Conservation (phyloP, 64 coral and sea anemone species). For the Montipora foliosa region DNA sequence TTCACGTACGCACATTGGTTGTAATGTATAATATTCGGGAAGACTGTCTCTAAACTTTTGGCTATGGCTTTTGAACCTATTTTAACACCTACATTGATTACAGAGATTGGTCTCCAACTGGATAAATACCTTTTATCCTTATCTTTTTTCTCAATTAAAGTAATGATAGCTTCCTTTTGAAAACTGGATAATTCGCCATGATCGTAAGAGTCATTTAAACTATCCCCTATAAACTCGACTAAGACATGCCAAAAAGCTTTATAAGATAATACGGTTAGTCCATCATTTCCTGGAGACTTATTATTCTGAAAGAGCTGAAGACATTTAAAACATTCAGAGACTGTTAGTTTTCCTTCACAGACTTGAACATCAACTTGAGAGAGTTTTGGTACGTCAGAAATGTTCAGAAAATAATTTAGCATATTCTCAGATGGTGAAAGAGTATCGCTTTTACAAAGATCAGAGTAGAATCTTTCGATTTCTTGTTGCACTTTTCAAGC, state of each 20-base stretch:
- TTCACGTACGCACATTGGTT: too few species aligned
- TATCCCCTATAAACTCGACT: slow-evolving; percentile 1
- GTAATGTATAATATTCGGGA: too few species aligned
- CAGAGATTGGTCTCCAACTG: background rate
- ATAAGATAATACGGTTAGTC: slow-evolving; percentile 24
- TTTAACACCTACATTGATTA: background rate
- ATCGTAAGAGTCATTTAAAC: slow-evolving; percentile 23
- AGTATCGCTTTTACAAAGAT: slow-evolving; percentile 12
- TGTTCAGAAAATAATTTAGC: background rate
- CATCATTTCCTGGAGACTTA: slow-evolving; percentile 48
- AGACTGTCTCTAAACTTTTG: too few species aligned
- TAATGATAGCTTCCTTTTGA: slow-evolving; percentile 36
- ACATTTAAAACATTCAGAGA: slow-evolving; percentile 30
- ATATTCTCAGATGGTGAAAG: slow-evolving; percentile 1
- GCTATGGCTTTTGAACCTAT: too few species aligned
- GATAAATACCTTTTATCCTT: slow-evolving; percentile 7
- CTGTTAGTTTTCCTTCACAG: slow-evolving; percentile 39
- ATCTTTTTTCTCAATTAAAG: slow-evolving; percentile 27
- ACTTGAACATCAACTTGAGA: background rate
- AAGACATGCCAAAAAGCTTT: slow-evolving; percentile 28
- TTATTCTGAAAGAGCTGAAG: background rate
- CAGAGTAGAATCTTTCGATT: background rate
- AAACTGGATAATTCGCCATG: slow-evolving; percentile 14
- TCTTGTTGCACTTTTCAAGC: slow-evolving; percentile 11
- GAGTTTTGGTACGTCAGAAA: slow-evolving; percentile 22